These are phyloP conservation scores for Mesoligia furuncula DNA, from an alignment of 2,888 invertebrate genomes.

Conservation along the genomic window DNA sequence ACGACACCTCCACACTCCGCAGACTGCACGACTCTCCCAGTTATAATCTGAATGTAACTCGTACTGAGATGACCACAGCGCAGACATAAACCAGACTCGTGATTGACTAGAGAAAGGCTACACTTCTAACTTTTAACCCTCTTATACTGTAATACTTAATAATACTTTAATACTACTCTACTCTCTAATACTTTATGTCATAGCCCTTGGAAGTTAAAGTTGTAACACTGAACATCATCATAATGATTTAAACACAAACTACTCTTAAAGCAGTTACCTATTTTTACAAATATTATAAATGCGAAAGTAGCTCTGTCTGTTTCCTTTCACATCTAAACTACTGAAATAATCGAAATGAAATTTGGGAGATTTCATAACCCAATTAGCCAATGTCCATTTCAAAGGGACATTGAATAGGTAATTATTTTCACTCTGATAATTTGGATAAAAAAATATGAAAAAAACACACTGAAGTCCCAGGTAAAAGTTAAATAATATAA, in stretches of 20 bases:
- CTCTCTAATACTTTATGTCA: neutral
- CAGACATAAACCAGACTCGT: neutral
- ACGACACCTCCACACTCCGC: conserved; percentile 46
- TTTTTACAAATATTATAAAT: neutral
- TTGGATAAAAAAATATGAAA: neutral
- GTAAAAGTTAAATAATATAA: neutral
- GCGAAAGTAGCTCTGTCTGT: neutral
- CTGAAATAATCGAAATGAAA: neutral
- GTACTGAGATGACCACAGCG: neutral
- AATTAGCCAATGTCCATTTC: neutral
- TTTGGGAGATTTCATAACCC: neutral
- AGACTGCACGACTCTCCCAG: conserved; percentile 44
- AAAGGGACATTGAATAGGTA: neutral
- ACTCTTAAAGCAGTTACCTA: neutral
- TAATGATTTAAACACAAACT: conserved; percentile 3
- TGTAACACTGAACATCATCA: neutral
- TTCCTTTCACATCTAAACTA: neutral
- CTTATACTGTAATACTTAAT: no score
- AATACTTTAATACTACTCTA: no score
- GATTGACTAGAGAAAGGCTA: neutral
- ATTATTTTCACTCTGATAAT: neutral
- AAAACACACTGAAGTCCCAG: neutral
- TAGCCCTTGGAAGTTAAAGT: neutral
- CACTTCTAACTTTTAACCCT: neutral
- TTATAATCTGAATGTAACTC: conserved; percentile 25